Base-by-base conservation (phyloP, 2,113 vertebrate genomes). In the Myxocyprinus asiaticus region DNA sequence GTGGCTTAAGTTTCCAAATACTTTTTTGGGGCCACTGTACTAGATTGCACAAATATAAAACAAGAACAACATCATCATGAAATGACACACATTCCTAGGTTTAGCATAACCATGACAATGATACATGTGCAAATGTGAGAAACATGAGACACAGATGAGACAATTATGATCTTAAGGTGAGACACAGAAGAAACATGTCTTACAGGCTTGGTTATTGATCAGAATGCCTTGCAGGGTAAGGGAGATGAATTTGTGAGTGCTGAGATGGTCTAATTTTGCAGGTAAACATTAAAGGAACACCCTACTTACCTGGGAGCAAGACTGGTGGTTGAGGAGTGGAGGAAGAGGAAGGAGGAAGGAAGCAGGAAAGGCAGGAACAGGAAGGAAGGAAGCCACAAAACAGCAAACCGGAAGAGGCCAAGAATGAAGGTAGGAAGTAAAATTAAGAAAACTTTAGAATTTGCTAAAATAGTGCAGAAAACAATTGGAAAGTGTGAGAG, bases 231-330 rank as follows among this genome's bases (percentile, higher is more conserved):
- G 66, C 53, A 73, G 63, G 53, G 61, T 44, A 12, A 50, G 2
- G 9, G 47, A 69, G 65, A 33, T 33, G 1, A 33, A 33, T 33
- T 33, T 33, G 6, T 12, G 17, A 56, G 33, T 15, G 42, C 14
- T 10, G 42, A 58, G 58, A 44, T 44, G 51, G 15, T 53, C 15
- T 17, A 44, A 48, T 42, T 11, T 8, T 9, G 8, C 12, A 43
- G 14, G 45, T 43, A 55, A 17, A 50, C 44, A 78, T 53, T 14
- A 22, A 72, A 48, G 63, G 45, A 42, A 55, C 44, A 74, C 47
- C 47, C 17, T 17, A 85, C 91, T 88, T 92, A 98, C 96, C 95
- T 97, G 86, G 95, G 92, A 91, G 94, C 93, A 91, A 98, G 93
- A 94, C 96, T 98, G 94, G 7, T 85, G 94, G 94, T 93, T 91